These are phyloP conservation scores for Pogoniulus pusillus DNA, from an alignment of 2,797 vertebrate genomes.

Conservation along the genomic window DNA sequence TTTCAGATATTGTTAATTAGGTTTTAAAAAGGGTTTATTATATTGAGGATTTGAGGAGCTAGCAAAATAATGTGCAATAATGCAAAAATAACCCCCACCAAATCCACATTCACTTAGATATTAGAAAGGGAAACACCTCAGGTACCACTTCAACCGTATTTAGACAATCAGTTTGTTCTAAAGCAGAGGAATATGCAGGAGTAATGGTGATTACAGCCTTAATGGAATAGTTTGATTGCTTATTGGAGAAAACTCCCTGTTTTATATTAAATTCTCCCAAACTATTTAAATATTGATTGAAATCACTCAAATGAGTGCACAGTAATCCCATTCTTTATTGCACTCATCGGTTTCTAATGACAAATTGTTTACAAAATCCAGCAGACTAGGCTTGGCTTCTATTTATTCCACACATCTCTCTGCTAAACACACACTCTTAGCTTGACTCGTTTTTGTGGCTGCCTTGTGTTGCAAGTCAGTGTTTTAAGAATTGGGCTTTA, in stretches of 20 bases:
- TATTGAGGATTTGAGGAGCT: neutral
- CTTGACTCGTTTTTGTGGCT: constrained; percentile 30
- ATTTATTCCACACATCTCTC: constrained; percentile 53
- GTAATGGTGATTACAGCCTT: constrained; percentile 64
- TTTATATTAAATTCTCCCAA: constrained; percentile 67
- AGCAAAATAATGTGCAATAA: neutral
- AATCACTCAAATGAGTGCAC: constrained; percentile 45
- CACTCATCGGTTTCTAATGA: constrained; percentile 63
- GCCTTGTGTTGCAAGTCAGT: constrained; percentile 37
- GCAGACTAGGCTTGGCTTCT: constrained; percentile 43
- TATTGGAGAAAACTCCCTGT: constrained; percentile 67
- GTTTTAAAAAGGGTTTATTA: neutral
- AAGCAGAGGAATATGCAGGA: constrained; percentile 33
- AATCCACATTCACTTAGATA: neutral
- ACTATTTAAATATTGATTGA: constrained; percentile 73
- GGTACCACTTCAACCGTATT: constrained; percentile 49
- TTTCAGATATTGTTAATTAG: neutral
- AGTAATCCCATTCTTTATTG: constrained; percentile 67
- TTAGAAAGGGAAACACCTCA: constrained; percentile 25
- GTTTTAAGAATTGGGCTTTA: constrained; percentile 53
- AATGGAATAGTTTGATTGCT: constrained; percentile 75
- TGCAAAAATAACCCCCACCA: neutral
- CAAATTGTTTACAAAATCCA: constrained; percentile 57
- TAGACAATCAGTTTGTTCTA: constrained; percentile 55
- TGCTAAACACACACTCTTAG: constrained; percentile 30